Conservation (phyloP, 2,797 vertebrate genomes). For the Sebastiscus tertius region DNA sequence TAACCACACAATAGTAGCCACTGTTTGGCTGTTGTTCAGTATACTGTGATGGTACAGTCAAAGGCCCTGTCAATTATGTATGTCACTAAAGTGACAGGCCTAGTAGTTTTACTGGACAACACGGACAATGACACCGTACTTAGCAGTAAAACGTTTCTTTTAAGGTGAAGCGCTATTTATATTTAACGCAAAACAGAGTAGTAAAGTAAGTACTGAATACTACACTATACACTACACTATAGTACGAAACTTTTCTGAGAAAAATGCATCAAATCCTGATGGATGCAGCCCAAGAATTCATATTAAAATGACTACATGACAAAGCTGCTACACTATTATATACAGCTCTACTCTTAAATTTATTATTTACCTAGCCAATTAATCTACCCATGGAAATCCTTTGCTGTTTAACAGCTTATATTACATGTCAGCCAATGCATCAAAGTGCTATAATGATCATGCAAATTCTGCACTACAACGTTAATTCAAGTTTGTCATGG, state of each 20-base stretch:
- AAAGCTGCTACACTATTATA: not conserved
- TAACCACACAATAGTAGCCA: not conserved
- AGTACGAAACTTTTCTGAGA: not conserved
- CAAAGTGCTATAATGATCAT: constrained; percentile 31
- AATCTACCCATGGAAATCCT: not conserved
- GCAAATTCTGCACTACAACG: not conserved
- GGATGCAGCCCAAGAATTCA: not conserved
- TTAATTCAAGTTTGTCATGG: constrained; percentile 27
- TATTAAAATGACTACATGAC: not conserved
- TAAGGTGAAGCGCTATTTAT: not conserved
- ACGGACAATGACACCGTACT: not conserved
- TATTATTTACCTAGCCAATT: not conserved
- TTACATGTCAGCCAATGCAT: constrained; percentile 32
- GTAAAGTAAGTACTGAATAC: not conserved
- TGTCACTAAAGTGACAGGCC: not conserved
- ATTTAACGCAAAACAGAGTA: not conserved
- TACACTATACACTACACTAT: not conserved
- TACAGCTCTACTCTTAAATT: not conserved
- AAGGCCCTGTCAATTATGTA: not conserved
- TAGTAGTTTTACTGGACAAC: not conserved
- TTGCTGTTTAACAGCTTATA: constrained; percentile 28
- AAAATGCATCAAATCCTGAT: not conserved
- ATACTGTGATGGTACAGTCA: not conserved
- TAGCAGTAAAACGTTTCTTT: not conserved
- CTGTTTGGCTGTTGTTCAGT: not conserved